Evolutionary conservation across 2,113 vertebrate species (phyloP).

Genomic region (Ascaphus truei): DNA sequence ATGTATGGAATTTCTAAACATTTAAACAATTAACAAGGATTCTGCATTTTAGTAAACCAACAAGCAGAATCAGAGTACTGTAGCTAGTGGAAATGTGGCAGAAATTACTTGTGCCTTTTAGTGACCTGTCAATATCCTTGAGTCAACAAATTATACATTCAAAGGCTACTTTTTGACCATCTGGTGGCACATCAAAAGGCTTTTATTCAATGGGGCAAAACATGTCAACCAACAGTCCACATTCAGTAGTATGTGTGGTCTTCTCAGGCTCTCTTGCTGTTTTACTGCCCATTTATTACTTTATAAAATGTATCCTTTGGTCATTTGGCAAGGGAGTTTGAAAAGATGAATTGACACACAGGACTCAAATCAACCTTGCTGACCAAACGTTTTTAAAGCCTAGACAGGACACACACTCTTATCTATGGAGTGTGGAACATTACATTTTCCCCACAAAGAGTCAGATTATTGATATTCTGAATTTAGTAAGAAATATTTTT

Average conservation of each 20-base stretch:
- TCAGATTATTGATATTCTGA: no score
- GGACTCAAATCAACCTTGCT: background rate
- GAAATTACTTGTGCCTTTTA: no score
- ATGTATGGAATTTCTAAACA: no score
- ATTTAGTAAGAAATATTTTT: no score
- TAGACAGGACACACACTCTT: no score
- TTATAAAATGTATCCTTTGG: background rate
- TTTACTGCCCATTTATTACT: background rate
- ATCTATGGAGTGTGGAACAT: no score
- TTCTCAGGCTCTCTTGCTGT: background rate
- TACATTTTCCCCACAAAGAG: no score
- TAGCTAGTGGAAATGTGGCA: no score
- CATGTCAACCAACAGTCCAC: background rate
- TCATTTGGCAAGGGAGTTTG: background rate
- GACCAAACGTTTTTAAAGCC: background rate
- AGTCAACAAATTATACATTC: constrained; percentile 1
- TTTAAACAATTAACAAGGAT: no score
- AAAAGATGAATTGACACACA: background rate
- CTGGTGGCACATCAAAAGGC: constrained; percentile 22
- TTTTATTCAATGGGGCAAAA: background rate
- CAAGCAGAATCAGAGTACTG: no score
- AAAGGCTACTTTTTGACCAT: constrained; percentile 3
- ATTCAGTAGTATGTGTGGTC: constrained; percentile 1
- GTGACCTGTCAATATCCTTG: background rate
- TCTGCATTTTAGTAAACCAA: no score